Evolutionary conservation across 2,113 vertebrate species (phyloP).

Genomic region (Takifugu bimaculatus): DNA sequence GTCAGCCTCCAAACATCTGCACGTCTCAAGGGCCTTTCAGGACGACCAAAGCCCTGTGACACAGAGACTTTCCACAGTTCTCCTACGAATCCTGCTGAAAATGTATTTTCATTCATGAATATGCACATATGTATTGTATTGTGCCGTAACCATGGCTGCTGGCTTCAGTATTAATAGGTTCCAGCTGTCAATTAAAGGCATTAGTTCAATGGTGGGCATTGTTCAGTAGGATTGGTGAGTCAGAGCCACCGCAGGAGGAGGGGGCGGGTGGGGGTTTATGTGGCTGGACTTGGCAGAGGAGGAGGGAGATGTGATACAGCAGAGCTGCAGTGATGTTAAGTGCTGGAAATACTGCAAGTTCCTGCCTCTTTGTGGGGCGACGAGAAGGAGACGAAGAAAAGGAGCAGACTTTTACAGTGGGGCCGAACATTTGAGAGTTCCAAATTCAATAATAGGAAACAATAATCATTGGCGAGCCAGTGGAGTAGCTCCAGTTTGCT

Average conservation of each 20-base stretch:
- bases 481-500: not conserved
- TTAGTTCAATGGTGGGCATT: slow-evolving; percentile 71
- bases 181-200: slow-evolving; percentile 64
- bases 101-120: slow-evolving; percentile 51
- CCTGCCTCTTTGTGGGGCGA: slow-evolving; percentile 23
- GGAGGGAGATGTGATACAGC: slow-evolving; percentile 64
- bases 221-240: slow-evolving; percentile 65
- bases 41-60: slow-evolving; percentile 12
- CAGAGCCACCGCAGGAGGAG: slow-evolving; percentile 39
- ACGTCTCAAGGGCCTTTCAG: slow-evolving; percentile 41
- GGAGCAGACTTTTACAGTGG: slow-evolving; percentile 15
- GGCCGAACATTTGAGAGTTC: not conserved
- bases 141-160: slow-evolving; percentile 60
- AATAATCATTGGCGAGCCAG: not conserved
- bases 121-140: slow-evolving; percentile 49
- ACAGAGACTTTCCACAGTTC: slow-evolving; percentile 31
- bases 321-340: slow-evolving; percentile 44
- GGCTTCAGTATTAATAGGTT: slow-evolving; percentile 56
- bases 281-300: slow-evolving; percentile 51
- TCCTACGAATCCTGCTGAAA: slow-evolving; percentile 2
- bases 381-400: slow-evolving; percentile 25
- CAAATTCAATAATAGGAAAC: not conserved
- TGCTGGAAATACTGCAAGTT: slow-evolving; percentile 46
- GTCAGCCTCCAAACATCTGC: slow-evolving; percentile 50
- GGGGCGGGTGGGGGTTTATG: slow-evolving; percentile 25